Conservation (phyloP, 1,140 invertebrate species). For the Drosophila lacertosa region DNA sequence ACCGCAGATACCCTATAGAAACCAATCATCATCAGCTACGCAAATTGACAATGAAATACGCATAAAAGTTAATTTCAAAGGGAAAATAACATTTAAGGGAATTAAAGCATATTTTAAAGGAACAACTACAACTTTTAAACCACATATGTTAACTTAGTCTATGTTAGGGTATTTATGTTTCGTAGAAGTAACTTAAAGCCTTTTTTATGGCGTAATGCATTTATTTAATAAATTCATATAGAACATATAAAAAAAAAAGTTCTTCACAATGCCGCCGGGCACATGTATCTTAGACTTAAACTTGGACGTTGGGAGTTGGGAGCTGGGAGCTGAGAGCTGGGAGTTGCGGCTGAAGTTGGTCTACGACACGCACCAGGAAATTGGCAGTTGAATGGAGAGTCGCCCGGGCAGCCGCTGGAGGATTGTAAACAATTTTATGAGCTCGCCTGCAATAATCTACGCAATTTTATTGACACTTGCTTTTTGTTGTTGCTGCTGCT, state of each 20-base stretch:
- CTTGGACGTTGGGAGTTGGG: not conserved
- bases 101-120: no score
- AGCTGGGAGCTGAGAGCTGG: no score
- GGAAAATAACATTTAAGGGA: no score
- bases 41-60: no score
- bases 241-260: slow-evolving; percentile 34
- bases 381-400: slow-evolving; percentile 66
- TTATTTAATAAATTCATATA: slow-evolving; percentile 81
- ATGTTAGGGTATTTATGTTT: slow-evolving; percentile 9
- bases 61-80: not conserved
- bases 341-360: slow-evolving; percentile 13
- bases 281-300: slow-evolving; percentile 13
- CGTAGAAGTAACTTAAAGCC: not conserved
- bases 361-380: slow-evolving; percentile 69
- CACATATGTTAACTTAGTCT: no score
- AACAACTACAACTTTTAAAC: no score
- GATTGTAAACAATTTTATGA: slow-evolving; percentile 81
- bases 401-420: slow-evolving; percentile 12
- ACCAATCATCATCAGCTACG: not conserved
- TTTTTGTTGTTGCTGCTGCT: slow-evolving; percentile 58
- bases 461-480: slow-evolving; percentile 80
- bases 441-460: slow-evolving; percentile 77
- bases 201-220: slow-evolving; percentile 73
- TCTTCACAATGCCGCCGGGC: slow-evolving; percentile 53
- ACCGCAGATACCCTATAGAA: not conserved